Conservation (phyloP, 2,113 vertebrate genomes). For the Rhineura floridana region DNA sequence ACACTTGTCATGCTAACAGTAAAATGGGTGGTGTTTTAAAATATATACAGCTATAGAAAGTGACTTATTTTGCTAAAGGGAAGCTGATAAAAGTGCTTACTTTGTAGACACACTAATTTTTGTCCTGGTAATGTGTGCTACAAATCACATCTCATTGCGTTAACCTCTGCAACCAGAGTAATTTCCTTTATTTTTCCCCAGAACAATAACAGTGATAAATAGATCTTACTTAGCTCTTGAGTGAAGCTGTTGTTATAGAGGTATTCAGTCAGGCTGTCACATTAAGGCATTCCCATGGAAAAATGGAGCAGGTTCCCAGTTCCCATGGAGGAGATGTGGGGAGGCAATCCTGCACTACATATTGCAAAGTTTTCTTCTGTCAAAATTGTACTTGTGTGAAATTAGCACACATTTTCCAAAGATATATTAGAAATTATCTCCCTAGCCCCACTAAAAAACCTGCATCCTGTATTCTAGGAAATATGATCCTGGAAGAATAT, state of each 20-base stretch:
- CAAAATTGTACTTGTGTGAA: slow-evolving; percentile 53
- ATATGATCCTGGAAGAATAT: slow-evolving; percentile 9
- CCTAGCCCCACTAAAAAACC: slow-evolving; percentile 33
- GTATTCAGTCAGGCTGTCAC: slow-evolving; percentile 31
- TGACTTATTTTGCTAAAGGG: background rate
- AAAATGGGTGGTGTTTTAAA: background rate
- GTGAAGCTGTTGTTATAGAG: rapidly evolving
- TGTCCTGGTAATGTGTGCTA: background rate
- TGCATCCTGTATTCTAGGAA: background rate
- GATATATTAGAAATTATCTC: slow-evolving; percentile 13
- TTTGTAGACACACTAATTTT: background rate
- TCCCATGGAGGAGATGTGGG: background rate
- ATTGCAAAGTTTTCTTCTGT: slow-evolving; percentile 57
- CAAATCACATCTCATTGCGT: background rate
- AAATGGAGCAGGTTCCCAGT: slow-evolving; percentile 26
- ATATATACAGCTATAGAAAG: background rate
- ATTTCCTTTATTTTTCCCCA: background rate
- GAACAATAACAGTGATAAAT: slow-evolving; percentile 20
- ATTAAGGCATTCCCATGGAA: slow-evolving; percentile 29
- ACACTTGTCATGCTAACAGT: background rate
- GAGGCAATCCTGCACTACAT: slow-evolving; percentile 34
- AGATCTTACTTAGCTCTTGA: slow-evolving; percentile 10
- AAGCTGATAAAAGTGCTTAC: background rate
- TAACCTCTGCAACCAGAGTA: slow-evolving; percentile 8
- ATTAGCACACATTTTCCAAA: slow-evolving; percentile 49